These are phyloP conservation scores for Mesocricetus auratus DNA, from an alignment of 2,113 vertebrate species.

Conservation along the genomic window DNA sequence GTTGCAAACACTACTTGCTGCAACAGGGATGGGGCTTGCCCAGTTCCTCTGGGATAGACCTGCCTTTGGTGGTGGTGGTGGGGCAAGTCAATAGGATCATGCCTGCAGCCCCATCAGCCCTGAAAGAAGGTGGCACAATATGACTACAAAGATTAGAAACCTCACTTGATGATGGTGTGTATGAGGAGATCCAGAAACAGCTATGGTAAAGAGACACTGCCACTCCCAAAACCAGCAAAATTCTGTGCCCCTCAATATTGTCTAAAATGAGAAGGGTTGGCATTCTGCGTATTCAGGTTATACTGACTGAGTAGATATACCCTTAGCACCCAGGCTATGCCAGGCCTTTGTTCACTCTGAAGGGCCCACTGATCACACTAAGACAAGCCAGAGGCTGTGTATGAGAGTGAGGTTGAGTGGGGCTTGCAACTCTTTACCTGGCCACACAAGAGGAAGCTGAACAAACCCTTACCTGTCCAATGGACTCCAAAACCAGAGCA, in stretches of 20 bases:
- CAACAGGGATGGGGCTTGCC: fast-evolving
- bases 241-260: not conserved
- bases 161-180: not conserved
- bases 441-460: not conserved
- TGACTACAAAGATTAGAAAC: not conserved
- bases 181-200: not conserved
- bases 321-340: not conserved
- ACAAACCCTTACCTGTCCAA: not conserved
- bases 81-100: not conserved
- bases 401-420: not conserved
- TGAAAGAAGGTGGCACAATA: not conserved
- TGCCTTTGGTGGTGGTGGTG: not conserved
- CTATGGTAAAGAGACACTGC: not conserved
- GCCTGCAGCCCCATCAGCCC: not conserved
- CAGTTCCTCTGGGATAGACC: not conserved
- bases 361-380: not conserved
- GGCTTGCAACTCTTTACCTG: fast-evolving
- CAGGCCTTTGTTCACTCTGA: not conserved
- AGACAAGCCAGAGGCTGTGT: not conserved
- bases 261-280: not conserved
- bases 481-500: not conserved
- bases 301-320: not conserved
- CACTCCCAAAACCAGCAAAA: not conserved
- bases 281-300: not conserved
- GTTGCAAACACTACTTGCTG: not conserved